Evolutionary conservation across 2,113 vertebrate genomes (phyloP), one percentile per base, ranked within the genome.

Genomic region (Vidua macroura): DNA sequence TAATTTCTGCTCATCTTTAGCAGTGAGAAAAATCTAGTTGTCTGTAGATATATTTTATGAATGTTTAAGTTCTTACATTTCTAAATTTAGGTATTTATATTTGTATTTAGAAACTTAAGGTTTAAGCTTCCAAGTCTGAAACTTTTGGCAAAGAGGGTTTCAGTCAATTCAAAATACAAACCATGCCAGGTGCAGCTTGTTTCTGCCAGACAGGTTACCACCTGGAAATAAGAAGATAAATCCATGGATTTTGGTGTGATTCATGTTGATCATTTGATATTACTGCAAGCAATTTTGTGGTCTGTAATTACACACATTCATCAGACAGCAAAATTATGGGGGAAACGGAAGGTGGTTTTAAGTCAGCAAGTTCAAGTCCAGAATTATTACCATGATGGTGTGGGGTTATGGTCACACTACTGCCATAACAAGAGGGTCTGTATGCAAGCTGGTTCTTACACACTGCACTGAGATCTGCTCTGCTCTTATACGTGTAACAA

Each of bases 331-430:
- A 48, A 43, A 60, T 80, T 30, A 10, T 1, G 2, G 27, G 24
- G 12, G 39, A 60, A 60, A 52, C 8, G 49, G 44, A 41, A 69
- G 19, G 24, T 33, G 7, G 2, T 43, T 84, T 6, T 43, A 5
- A 4, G 2, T 13, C 4, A 56, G 52, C 13, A 22, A 31, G 13
- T 35, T 39, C 39, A 39, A 24, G 59, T 35, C 1, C 39, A 60
- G 44, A 44, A 52, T n/a, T 28, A 25, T 28, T 49, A 3, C 15
- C 4, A 3, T 11, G 31, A 20, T 48, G 1, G 0, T 18, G 46
- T 20, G 51, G 18, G 53, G n/a, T 9, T 63, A 4, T 28, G 10
- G 7, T 66, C 49, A n/a, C n/a, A 8, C 15, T 49, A 1, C 27
- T 83, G 41, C 49, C n/a, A 3, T 43, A 51, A 7, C 6, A 19